These are phyloP conservation scores for Neodontobutis hainanensis DNA, from an alignment of 2,113 vertebrate species.

Conservation along the genomic window DNA sequence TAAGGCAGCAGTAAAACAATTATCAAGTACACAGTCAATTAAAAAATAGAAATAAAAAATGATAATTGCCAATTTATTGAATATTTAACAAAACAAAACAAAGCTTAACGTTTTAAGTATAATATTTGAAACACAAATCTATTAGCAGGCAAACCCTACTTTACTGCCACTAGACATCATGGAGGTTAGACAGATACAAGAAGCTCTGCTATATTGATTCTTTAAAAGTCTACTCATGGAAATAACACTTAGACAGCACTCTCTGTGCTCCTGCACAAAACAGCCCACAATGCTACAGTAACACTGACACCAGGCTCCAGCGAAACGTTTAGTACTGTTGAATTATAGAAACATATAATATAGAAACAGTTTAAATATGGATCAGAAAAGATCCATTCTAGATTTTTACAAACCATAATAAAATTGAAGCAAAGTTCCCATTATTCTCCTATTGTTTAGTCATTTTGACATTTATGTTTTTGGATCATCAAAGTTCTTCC, in stretches of 20 bases:
- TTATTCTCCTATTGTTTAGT: neutral
- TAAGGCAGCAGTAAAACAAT: neutral
- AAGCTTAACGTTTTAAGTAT: too few relatives aligned
- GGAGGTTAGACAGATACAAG: neutral
- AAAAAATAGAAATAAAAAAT: neutral
- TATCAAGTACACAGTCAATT: too few relatives aligned
- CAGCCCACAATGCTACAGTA: neutral
- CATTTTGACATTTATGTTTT: neutral
- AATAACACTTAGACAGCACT: constrained; percentile 24
- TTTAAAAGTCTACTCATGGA: constrained; percentile 26
- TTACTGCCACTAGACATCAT: neutral
- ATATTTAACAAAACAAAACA: too few relatives aligned
- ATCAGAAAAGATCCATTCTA: neutral
- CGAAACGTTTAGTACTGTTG: neutral
- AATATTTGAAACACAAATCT: neutral
- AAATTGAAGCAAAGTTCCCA: neutral
- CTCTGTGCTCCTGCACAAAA: constrained; percentile 5
- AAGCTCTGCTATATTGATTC: constrained; percentile 24
- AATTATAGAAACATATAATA: neutral
- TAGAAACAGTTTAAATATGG: constrained; percentile 3
- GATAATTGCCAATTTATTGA: neutral
- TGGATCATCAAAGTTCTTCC: constrained; percentile 7
- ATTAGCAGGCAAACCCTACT: too few relatives aligned
- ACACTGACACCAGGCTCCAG: neutral
- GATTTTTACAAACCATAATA: neutral